phyloP scores from a whole-genome alignment of 1,140 invertebrate genomes.

The Wiebesia pumilae region DNA sequence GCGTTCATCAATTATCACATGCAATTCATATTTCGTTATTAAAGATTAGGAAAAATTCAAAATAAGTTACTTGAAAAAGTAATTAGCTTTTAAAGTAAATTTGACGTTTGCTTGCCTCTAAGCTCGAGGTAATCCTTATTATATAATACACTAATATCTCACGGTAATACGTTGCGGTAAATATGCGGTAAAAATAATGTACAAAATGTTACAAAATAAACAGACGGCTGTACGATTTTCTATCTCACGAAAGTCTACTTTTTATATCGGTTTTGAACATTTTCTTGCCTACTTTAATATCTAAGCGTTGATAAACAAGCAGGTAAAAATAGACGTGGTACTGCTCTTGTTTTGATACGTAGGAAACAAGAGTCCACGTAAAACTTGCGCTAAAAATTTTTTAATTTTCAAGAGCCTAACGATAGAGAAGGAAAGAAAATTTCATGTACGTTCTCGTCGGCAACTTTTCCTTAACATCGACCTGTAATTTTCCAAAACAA shows the following conservation, averaged over 20 bases:
- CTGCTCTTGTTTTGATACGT: too few species aligned
- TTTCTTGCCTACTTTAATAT: too few species aligned
- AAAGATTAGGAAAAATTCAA: too few species aligned
- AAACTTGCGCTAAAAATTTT: too few species aligned
- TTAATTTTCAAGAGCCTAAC: too few species aligned
- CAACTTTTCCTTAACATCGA: neutral
- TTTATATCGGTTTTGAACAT: neutral
- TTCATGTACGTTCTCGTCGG: too few species aligned
- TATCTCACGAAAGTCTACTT: neutral
- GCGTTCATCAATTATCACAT: too few species aligned
- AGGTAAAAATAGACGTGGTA: neutral
- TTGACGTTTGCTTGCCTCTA: neutral
- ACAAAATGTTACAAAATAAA: neutral
- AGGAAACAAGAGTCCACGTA: neutral
- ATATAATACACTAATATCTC: neutral
- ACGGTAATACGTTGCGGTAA: too few species aligned
- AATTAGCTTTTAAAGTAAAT: neutral
- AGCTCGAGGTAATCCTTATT: neutral
- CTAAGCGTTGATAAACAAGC: neutral
- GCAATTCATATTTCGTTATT: too few species aligned
- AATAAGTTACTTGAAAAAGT: neutral
- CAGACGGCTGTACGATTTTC: neutral
- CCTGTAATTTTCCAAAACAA: neutral
- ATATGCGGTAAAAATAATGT: neutral
- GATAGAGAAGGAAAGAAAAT: too few species aligned